These are phyloP conservation scores for Eolophus roseicapilla DNA, from an alignment of 2,113 vertebrate species.

Conservation along the genomic window DNA sequence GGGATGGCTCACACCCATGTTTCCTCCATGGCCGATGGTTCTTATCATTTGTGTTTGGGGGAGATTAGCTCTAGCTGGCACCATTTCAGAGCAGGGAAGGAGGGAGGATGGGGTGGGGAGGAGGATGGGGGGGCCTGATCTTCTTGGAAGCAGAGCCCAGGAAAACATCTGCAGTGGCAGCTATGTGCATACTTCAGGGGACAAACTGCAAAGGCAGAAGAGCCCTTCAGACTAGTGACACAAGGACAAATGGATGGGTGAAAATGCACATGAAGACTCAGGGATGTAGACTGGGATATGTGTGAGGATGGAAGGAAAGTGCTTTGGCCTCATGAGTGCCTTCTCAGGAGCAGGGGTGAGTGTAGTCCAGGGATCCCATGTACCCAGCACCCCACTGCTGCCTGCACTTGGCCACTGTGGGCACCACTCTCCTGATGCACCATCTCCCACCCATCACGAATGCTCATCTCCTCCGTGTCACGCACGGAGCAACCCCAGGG, in stretches of 20 bases:
- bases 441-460: rapidly evolving
- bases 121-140: neutral
- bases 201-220: neutral
- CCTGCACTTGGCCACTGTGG: rapidly evolving
- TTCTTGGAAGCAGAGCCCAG: neutral
- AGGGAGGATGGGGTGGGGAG: neutral
- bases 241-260: neutral
- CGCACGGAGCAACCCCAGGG: neutral
- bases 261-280: neutral
- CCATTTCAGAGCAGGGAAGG: neutral
- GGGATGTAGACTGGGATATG: neutral
- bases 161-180: neutral
- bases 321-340: neutral
- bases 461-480: neutral
- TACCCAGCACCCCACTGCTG: rapidly evolving
- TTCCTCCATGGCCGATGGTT: neutral
- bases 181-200: rapidly evolving
- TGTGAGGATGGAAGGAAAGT: neutral
- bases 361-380: rapidly evolving
- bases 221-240: neutral
- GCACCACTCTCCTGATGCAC: neutral
- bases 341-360: neutral
- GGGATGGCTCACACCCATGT: neutral
- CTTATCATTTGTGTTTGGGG: constrained; percentile 43
- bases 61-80: constrained; percentile 33